Base-by-base conservation (phyloP, 2,888 invertebrate genomes). In the Ophion slaviceki region DNA sequence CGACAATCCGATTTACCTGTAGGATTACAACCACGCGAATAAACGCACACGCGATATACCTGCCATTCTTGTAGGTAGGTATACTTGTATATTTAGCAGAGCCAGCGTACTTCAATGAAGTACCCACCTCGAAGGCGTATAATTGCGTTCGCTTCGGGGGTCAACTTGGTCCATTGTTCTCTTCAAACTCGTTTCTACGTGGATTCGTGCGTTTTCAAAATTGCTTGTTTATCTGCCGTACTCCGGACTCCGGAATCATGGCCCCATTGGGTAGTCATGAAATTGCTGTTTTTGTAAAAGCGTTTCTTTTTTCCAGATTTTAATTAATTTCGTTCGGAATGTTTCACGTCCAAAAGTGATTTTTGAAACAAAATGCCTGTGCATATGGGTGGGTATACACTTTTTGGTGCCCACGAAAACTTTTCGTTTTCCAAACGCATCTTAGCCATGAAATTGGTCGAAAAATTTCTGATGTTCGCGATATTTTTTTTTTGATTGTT, bases 71-170 rank as follows among this genome's bases (percentile, higher is more conserved):
- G 61, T 45, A 53, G 28, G 17, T 2, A 14, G 11, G 53, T 28
- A 32, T 76, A 76, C 14, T 32, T 24, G 6, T 45, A 53, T 67
- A 74, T 72, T 77, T n/a, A 40, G 57, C 78, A 70, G 67, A 70
- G 74, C 40, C 7, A 8, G 40, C 40, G 10, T 20, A 24, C 7
- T 82, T 79, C 85, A 75, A 79, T 75, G 66, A 82, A 79, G 82
- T 78, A 79, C 45, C 59, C 68, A 36, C 20, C 64, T 67, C 74
- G 67, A 67, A 40, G 72, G 62, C 64, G 47, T 75, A 82, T 79
- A 79, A 85, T 85, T 82, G 75, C 71, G 71, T 76, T 53, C 79
- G 82, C 79, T 85, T 85, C 80, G 57, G 74, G 59, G 59, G 40
- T 64, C 75, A 76, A 17, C 14, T 4, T 53, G 4, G 53, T 2